Evolutionary conservation across 2,113 vertebrate genomes (phyloP), one percentile per base, ranked within the genome.

Genomic region (Paedocypris sp.): DNA sequence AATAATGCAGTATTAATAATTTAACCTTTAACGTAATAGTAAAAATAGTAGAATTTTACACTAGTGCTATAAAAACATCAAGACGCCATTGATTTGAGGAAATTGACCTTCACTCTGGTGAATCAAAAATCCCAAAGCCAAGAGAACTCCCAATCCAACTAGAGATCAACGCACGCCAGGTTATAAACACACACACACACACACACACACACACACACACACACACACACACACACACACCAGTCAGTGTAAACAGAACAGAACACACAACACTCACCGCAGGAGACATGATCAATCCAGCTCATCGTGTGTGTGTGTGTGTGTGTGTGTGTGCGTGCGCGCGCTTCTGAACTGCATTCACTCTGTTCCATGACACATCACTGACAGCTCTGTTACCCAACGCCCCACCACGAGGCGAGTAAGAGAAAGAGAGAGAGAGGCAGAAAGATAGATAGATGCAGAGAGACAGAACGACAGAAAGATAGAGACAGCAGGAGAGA

Each of bases 281-380:
- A 22, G 54, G 38, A 41, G 36, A 57, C 36, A 57, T 31, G 28
- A 32, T 43, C 29, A 19, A 43, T 31, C 38, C 36, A 31, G 26
- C 23, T 3, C n/a, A n/a, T n/a, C n/a, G 6, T 22, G 20, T 46
- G 23, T 15, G 12, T 26, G 12, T 12, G 51, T 0, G 33, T 1
- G 50, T 3, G 32, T 1, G 51, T 15, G 18, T 36, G 32, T 41
- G 4, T 32, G 25, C 31, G 16, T 28, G n/a, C 28, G 4, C 20
- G 25, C 31, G 16, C 19, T 7, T 39, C 22, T 39, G 39, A 54
- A 39, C 50, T 53, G 52, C 52, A 22, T 41, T 54, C 52, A 57
- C 53, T 43, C 25, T 42, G 25, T 20, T 57, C 53, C 53, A 57
- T 57, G 38, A 41, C 53, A 57, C 41, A 57, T 38, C 7, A 12